These are phyloP conservation scores for Chaetura pelagica DNA, from an alignment of 2,113 vertebrate species.

Conservation along the genomic window DNA sequence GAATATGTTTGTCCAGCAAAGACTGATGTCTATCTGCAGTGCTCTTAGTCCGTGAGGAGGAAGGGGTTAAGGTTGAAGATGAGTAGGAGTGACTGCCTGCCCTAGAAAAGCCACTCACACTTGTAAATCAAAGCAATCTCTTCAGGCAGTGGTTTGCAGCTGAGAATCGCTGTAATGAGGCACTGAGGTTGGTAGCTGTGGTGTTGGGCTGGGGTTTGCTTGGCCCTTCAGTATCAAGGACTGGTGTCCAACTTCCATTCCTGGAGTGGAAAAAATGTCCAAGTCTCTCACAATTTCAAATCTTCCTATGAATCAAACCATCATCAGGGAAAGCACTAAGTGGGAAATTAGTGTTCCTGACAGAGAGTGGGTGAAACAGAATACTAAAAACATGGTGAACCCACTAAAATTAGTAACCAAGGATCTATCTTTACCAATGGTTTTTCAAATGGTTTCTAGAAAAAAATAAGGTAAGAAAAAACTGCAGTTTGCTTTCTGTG, in stretches of 20 bases:
- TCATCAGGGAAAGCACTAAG: slow-evolving; percentile 32
- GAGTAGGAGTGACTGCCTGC: neutral
- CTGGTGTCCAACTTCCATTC: neutral
- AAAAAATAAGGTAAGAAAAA: neutral
- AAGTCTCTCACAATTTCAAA: slow-evolving; percentile 34
- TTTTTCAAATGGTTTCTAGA: slow-evolving; percentile 54
- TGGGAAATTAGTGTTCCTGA: slow-evolving; percentile 55
- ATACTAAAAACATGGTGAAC: slow-evolving; percentile 51
- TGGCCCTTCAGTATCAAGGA: neutral
- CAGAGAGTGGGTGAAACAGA: slow-evolving; percentile 37
- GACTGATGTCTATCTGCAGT: neutral
- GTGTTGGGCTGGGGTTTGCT: neutral
- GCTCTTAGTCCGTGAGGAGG: neutral
- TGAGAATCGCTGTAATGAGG: neutral
- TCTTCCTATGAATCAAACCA: slow-evolving; percentile 41
- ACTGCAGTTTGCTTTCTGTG: slow-evolving; percentile 14
- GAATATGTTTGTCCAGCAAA: neutral
- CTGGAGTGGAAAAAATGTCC: neutral
- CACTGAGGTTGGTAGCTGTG: neutral
- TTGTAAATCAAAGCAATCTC: neutral
- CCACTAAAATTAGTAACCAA: slow-evolving; percentile 63
- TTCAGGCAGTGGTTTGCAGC: neutral
- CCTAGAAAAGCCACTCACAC: neutral
- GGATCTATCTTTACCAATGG: slow-evolving; percentile 35
- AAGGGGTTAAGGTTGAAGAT: neutral